Evolutionary conservation across 1,140 invertebrate species (phyloP).

Genomic region (Agraylea sexmaculata): DNA sequence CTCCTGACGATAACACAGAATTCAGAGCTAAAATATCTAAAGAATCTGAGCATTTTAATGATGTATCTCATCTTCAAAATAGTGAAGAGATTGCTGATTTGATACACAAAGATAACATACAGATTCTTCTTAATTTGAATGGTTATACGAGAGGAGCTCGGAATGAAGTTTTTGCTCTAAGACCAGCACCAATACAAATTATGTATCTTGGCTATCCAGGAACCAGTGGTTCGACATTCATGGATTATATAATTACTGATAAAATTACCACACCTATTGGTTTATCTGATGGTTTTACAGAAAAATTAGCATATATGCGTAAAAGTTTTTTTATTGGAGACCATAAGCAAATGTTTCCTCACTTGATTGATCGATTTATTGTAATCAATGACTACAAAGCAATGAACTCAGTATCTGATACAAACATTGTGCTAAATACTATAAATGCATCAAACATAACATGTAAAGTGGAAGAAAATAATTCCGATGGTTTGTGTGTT

Average conservation of each 20-base stretch:
- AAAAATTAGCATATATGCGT: slow-evolving; percentile 97
- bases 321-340: slow-evolving; percentile 99
- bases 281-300: slow-evolving; percentile 84
- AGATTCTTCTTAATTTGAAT: slow-evolving; percentile 99
- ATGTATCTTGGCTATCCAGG: slow-evolving; percentile 99
- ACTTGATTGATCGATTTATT: slow-evolving; percentile 85
- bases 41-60: slow-evolving; percentile 93
- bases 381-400: slow-evolving; percentile 53
- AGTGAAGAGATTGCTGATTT: slow-evolving; percentile 95
- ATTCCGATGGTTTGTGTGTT: too few species aligned
- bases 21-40: slow-evolving; percentile 88
- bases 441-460: slow-evolving; percentile 92
- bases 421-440: slow-evolving; percentile 92
- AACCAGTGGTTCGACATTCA: slow-evolving; percentile 94
- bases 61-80: slow-evolving; percentile 89
- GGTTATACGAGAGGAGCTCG: slow-evolving; percentile 97
- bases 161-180: slow-evolving; percentile 97
- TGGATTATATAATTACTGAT: slow-evolving; percentile 98
- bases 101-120: slow-evolving; percentile 89
- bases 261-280: slow-evolving; percentile 88
- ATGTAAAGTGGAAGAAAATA: too few species aligned
- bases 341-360: slow-evolving; percentile 97
- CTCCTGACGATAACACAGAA: slow-evolving; percentile 91
- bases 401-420: slow-evolving; percentile 59
- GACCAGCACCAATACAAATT: slow-evolving; percentile 86